phyloP scores from a whole-genome alignment of 2,888 invertebrate species.

The Amblyteles armatorius region DNA sequence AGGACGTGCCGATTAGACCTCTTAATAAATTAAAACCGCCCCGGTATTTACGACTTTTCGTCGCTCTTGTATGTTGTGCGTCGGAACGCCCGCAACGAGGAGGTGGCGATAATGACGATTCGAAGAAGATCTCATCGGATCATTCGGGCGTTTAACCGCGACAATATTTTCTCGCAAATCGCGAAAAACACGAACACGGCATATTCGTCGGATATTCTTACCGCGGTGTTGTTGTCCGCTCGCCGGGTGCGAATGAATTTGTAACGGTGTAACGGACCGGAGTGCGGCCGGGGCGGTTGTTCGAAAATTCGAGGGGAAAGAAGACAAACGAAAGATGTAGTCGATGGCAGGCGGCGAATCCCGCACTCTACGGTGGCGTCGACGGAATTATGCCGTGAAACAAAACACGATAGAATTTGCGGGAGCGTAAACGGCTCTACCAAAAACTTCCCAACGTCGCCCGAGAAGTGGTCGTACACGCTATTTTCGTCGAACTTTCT shows the following conservation, averaged over 20 bases:
- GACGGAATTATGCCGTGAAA: constrained; percentile 65
- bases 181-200: constrained; percentile 31
- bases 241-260: constrained; percentile 65
- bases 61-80: constrained; percentile 42
- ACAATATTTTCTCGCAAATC: constrained; percentile 53
- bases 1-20: constrained; percentile 63
- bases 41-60: constrained; percentile 52
- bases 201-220: constrained; percentile 36
- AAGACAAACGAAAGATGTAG: constrained; percentile 41
- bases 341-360: constrained; percentile 50
- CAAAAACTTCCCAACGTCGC: constrained; percentile 54
- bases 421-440: constrained; percentile 51
- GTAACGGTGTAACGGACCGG: constrained; percentile 50
- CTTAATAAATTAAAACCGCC: constrained; percentile 62
- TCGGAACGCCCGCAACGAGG: not conserved
- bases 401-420: constrained; percentile 61
- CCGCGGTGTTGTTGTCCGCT: constrained; percentile 14
- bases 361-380: constrained; percentile 60
- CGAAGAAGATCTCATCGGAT: constrained; percentile 51
- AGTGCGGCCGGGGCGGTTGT: not conserved
- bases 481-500: constrained; percentile 61
- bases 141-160: constrained; percentile 55
- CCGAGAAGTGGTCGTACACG: constrained; percentile 45
- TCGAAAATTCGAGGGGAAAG: constrained; percentile 29
- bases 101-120: constrained; percentile 56